Conservation (phyloP, 2,797 vertebrate species). For the Okamejei kenojei region DNA sequence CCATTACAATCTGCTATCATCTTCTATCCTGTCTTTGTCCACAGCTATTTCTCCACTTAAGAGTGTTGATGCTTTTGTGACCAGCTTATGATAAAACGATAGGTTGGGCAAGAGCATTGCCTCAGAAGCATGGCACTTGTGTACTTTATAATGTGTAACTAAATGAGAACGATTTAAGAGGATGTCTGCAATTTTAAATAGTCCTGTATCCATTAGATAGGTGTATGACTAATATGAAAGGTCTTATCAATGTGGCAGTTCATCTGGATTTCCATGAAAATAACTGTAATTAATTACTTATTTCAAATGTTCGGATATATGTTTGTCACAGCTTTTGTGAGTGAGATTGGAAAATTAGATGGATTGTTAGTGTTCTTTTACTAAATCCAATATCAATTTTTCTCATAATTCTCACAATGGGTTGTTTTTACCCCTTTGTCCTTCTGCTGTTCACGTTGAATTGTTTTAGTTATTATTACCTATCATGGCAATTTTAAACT, state of each 20-base stretch:
- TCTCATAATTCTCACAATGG: neutral
- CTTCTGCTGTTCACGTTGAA: neutral
- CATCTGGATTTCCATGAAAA: neutral
- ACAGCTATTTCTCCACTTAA: neutral
- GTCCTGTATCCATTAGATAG: neutral
- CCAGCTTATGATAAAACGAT: neutral
- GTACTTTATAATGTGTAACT: neutral
- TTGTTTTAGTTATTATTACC: neutral
- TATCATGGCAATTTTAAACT: neutral
- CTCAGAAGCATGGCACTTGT: neutral
- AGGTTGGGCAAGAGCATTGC: neutral
- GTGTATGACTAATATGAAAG: too few relatives aligned
- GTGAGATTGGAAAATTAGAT: neutral
- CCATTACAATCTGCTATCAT: constrained; percentile 13
- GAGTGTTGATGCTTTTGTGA: neutral
- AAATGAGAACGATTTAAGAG: neutral
- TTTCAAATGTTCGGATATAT: neutral
- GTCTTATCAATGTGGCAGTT: neutral
- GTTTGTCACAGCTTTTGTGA: neutral
- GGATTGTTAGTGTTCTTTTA: neutral
- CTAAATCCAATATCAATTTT: neutral
- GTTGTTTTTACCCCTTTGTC: neutral
- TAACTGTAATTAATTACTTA: constrained; percentile 8
- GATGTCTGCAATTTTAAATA: neutral
- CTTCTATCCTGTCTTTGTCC: neutral